Evolutionary conservation across 2,888 invertebrate genomes (phyloP).

Genomic region (Drosophila tanythrix): DNA sequence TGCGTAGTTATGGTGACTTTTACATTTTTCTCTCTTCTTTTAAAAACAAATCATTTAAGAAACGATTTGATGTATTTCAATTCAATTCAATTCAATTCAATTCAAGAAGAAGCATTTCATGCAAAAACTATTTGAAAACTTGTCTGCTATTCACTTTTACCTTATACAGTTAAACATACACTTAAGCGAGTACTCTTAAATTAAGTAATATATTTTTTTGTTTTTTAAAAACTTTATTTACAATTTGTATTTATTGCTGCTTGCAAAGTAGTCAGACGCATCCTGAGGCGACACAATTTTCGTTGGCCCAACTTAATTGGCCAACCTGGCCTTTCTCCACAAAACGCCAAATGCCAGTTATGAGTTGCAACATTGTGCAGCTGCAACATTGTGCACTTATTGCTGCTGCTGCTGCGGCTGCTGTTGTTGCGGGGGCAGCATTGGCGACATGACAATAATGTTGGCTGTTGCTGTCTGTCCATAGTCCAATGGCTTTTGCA

Average conservation of each 20-base stretch:
- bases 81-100: conserved; percentile 17
- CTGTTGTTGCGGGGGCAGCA: conserved; percentile 66
- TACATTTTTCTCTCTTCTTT: background rate
- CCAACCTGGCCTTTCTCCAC: conserved; percentile 56
- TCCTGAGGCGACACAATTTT: conserved; percentile 54
- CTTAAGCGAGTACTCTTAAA: conserved; percentile 53
- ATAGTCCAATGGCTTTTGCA: conserved; percentile 74
- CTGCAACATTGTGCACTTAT: conserved; percentile 15
- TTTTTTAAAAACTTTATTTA: conserved; percentile 77
- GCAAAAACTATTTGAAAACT: conserved; percentile 50
- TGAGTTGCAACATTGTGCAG: conserved; percentile 20
- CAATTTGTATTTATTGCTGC: conserved; percentile 73
- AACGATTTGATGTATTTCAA: conserved; percentile 21
- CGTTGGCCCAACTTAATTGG: conserved; percentile 1
- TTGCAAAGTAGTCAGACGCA: conserved; percentile 44
- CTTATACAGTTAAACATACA: conserved; percentile 65
- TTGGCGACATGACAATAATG: conserved; percentile 83
- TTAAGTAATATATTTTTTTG: conserved; percentile 22
- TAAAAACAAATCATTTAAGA: conserved; percentile 27
- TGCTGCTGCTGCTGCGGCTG: conserved; percentile 51
- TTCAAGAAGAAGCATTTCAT: conserved; percentile 70
- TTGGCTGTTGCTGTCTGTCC: conserved; percentile 70
- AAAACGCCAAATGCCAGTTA: conserved; percentile 31
- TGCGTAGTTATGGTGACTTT: conserved; percentile 18
- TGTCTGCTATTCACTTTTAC: conserved; percentile 33